These are phyloP conservation scores for Phalloptychus januarius DNA, from an alignment of 2,797 vertebrate genomes.

Conservation along the genomic window DNA sequence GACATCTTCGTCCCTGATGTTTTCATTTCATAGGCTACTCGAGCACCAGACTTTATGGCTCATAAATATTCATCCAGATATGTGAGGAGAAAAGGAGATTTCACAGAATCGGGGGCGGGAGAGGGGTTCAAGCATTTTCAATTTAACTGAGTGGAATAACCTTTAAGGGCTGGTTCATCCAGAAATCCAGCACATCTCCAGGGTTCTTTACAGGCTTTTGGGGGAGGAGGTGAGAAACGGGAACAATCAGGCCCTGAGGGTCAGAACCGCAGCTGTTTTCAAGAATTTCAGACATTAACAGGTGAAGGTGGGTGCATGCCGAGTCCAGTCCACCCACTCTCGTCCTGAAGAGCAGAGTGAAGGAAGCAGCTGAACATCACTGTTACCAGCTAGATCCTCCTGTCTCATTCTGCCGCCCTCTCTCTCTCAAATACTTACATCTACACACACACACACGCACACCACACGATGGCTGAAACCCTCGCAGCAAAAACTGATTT, in stretches of 20 bases:
- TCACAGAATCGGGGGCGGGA: not conserved
- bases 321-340: not conserved
- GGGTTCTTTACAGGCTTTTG: not conserved
- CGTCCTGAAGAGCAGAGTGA: not conserved
- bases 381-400: not conserved
- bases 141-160: not conserved
- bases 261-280: conserved; percentile 1
- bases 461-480: not conserved
- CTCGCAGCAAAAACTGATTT: conserved; percentile 52
- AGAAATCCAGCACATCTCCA: not conserved
- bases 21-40: not conserved
- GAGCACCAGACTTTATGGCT: not conserved
- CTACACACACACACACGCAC: not conserved
- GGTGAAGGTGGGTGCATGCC: conserved; percentile 67
- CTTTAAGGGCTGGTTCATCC: not conserved
- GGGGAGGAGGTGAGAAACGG: not conserved
- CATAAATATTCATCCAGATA: not conserved
- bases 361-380: conserved; percentile 1
- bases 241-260: not conserved
- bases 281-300: conserved; percentile 68
- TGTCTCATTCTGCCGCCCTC: not conserved
- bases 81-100: not conserved
- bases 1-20: not conserved
- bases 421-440: not conserved
- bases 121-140: not conserved